phyloP scores from a whole-genome alignment of 2,888 invertebrate species.

The Drosophila gaucha region DNA sequence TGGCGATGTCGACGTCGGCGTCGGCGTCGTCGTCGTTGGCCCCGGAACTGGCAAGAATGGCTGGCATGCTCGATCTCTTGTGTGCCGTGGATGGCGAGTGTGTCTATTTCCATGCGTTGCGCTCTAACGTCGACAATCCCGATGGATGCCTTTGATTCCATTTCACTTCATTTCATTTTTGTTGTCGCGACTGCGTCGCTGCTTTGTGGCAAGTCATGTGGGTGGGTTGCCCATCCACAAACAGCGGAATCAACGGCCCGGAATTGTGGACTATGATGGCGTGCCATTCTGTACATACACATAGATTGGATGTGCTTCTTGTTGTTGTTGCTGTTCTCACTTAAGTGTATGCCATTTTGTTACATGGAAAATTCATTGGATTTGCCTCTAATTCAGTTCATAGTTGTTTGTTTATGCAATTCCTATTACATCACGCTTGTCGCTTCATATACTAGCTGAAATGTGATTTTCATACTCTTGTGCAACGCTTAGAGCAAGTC shows the following conservation, averaged over 20 bases:
- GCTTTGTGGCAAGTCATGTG: constrained; percentile 41
- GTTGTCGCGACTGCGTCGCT: constrained; percentile 60
- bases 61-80: constrained; percentile 25
- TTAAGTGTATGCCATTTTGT: constrained; percentile 54
- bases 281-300: constrained; percentile 24
- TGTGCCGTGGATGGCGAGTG: constrained; percentile 21
- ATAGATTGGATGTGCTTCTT: constrained; percentile 15
- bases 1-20: constrained; percentile 21
- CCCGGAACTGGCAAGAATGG: constrained; percentile 33
- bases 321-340: constrained; percentile 15
- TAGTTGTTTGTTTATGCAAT: constrained; percentile 38
- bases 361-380: constrained; percentile 54
- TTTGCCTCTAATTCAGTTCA: constrained; percentile 63
- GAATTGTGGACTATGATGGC: constrained; percentile 57
- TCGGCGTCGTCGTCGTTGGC: constrained; percentile 4
- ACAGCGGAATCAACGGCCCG: constrained; percentile 63
- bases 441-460: constrained; percentile 28
- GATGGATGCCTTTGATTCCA: constrained; percentile 79
- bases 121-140: constrained; percentile 56
- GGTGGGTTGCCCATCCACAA: constrained; percentile 31
- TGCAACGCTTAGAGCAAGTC: not conserved
- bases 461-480: constrained; percentile 10
- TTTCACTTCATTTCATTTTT: constrained; percentile 81
- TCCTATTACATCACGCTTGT: constrained; percentile 24
- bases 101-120: constrained; percentile 66